Evolutionary conservation across 2,113 vertebrate genomes (phyloP).

Genomic region (Orientallactaga bullata): DNA sequence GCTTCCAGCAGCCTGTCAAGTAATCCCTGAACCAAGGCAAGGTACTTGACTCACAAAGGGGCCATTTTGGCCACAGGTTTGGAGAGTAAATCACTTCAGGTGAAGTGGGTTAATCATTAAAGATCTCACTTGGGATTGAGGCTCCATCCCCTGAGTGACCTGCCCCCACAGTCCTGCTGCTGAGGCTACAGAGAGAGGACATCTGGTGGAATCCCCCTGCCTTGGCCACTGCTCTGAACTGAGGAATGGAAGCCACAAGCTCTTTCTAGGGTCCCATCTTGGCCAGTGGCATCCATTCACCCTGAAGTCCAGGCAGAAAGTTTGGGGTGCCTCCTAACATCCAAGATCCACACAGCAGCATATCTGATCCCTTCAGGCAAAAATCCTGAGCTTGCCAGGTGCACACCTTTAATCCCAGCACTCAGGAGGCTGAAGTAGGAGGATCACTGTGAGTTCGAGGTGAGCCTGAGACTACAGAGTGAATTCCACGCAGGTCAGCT

Average conservation of each 20-base stretch:
- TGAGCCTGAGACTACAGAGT: no score
- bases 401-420: background rate
- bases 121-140: background rate
- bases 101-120: slow-evolving; percentile 46
- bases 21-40: background rate
- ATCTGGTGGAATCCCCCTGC: background rate
- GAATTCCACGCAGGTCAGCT: no score
- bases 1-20: background rate
- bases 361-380: background rate
- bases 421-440: no score
- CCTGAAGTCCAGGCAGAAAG: background rate
- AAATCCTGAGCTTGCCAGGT: background rate
- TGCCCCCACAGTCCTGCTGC: background rate
- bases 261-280: background rate
- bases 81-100: background rate
- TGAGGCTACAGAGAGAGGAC: no score
- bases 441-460: no score
- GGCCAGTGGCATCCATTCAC: background rate
- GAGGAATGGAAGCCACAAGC: background rate
- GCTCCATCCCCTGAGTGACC: background rate
- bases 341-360: background rate
- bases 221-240: background rate
- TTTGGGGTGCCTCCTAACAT: background rate
- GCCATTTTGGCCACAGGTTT: background rate
- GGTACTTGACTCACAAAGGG: background rate